phyloP scores from a whole-genome alignment of 2,888 invertebrate genomes.

The Cephus pygmeus region DNA sequence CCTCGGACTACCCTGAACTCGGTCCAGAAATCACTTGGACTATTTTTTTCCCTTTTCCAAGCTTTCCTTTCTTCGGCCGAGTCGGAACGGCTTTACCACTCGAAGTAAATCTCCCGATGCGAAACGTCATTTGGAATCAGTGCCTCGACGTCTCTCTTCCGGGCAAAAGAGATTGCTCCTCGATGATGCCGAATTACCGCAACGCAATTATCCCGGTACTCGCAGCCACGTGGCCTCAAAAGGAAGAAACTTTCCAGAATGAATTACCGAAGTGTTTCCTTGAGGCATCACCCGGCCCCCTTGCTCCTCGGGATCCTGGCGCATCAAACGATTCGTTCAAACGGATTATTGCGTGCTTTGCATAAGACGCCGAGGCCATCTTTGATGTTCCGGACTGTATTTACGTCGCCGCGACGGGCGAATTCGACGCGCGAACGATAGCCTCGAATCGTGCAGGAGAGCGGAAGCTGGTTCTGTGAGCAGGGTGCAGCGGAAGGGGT shows the following conservation, averaged over 20 bases:
- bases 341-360: constrained; percentile 34
- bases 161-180: too few species aligned
- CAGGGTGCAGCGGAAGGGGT: not conserved
- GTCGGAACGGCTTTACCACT: too few species aligned
- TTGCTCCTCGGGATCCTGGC: not conserved
- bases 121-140: too few species aligned
- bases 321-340: constrained; percentile 10
- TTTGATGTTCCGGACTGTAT: not conserved
- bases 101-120: too few species aligned
- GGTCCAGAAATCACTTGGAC: too few species aligned
- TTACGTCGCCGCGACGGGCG: not conserved
- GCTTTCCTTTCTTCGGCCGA: too few species aligned
- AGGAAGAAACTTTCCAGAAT: too few species aligned
- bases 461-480: not conserved
- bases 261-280: not conserved
- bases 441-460: not conserved
- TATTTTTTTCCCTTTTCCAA: too few species aligned
- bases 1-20: not conserved
- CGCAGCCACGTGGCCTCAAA: not conserved
- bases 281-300: not conserved
- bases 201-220: not conserved
- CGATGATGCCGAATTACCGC: too few species aligned
- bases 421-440: not conserved
- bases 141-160: too few species aligned
- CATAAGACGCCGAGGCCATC: not conserved